Conservation (phyloP, 1,140 invertebrate genomes). For the Adoxophyes honmai region DNA sequence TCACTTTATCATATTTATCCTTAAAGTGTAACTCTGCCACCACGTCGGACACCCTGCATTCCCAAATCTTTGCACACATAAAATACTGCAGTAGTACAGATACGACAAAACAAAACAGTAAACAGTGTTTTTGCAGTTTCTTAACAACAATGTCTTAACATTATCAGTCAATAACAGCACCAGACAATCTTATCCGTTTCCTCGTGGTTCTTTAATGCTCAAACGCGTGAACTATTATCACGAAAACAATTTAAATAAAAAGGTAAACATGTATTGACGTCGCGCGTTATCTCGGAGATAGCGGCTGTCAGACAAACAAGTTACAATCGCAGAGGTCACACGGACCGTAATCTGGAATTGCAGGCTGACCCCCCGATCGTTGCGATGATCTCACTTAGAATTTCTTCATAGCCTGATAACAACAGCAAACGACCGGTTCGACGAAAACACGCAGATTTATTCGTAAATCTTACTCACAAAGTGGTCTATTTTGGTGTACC, state of each 20-base stretch:
- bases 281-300: background rate
- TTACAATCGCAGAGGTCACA: background rate
- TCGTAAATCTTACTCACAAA: background rate
- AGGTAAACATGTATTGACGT: constrained; percentile 15
- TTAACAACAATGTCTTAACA: too few relatives aligned
- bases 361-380: background rate
- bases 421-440: background rate
- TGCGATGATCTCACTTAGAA: constrained; percentile 4
- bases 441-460: background rate
- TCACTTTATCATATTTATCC: too few relatives aligned
- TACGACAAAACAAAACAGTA: too few relatives aligned
- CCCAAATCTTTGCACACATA: too few relatives aligned
- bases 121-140: too few relatives aligned
- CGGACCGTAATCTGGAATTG: constrained; percentile 5
- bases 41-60: too few relatives aligned
- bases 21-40: too few relatives aligned
- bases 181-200: constrained; percentile 12
- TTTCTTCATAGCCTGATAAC: constrained; percentile 1
- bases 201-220: background rate
- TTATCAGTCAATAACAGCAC: constrained; percentile 5
- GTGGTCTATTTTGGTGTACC: background rate
- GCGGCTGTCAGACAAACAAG: constrained; percentile 11
- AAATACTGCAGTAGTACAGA: too few relatives aligned
- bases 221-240: background rate
- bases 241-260: constrained; percentile 10